Evolutionary conservation across 2,888 invertebrate genomes (phyloP), one percentile per base, ranked within the genome.

Genomic region (Athalia cordata): DNA sequence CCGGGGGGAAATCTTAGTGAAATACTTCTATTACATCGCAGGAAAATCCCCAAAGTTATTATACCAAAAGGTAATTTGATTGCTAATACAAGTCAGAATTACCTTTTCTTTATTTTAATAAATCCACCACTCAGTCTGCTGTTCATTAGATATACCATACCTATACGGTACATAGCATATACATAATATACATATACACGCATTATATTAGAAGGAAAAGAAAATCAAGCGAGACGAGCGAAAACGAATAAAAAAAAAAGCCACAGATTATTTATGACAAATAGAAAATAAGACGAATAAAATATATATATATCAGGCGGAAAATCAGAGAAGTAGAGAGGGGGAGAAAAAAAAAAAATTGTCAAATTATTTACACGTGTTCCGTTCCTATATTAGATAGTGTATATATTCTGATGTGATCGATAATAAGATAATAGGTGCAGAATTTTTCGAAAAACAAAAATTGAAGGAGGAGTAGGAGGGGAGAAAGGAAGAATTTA

Each of bases 1-100:
- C 75, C 75, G 13, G 49, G 15, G 75, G 75, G 75, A 75, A 75
- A 75, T 75, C 75, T 75, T 75, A 75, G 61, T 75, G 75, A 75
- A 75, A 75, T 61, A 75, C 62, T 62, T 75, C 75, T 75, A 75
- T 75, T 75, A 75, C 50, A 29, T 29, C n/a, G 62, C 9, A n/a
- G 15, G 8, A 61, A 68, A 72, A 75, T 75, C 75, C 75, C 62
- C 11, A 15, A 75, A 75, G 75, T 75, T 62, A 75, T 75, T 61
- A 68, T 55, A 66, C 47, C 75, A n/a, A 50, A 64, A 62, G 59
- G 75, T 45, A 62, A 62, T 62, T 62, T 62, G 62, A 62, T 62
- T 62, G 62, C 62, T 62, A 62, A 62, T 62, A 62, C 13, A 62
- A 62, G 62, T 29, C 29, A 3, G 55, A 55, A 55, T 55, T 55